phyloP scores from a whole-genome alignment of 2,113 vertebrate species.

The Paramormyrops kingsleyae region DNA sequence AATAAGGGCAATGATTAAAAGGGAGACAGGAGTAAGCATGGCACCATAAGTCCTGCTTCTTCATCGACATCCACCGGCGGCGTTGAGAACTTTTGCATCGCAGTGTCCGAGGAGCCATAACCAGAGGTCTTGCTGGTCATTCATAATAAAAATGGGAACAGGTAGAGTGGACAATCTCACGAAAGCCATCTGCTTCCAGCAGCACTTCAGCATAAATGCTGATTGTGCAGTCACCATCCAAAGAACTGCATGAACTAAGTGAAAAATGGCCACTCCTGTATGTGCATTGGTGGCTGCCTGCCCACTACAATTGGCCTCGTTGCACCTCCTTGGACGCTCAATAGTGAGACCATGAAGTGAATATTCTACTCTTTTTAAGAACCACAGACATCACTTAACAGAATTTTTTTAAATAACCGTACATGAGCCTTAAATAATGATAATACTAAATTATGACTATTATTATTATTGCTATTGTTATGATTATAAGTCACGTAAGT shows the following conservation, averaged over 20 bases:
- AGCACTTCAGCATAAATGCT: constrained; percentile 6
- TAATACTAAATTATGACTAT: not conserved
- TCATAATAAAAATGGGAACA: not conserved
- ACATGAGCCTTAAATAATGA: not conserved
- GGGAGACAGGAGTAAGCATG: not conserved
- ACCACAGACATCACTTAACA: not conserved
- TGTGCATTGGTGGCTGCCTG: not conserved
- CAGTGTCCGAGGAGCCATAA: not conserved
- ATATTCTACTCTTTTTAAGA: not conserved
- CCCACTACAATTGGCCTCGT: not conserved
- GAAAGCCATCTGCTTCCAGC: constrained; percentile 2
- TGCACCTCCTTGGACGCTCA: not conserved
- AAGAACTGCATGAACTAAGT: not conserved
- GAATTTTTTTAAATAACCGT: not conserved
- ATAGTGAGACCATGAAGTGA: not conserved
- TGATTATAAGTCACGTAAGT: not conserved
- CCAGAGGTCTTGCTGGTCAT: not conserved
- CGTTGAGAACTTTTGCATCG: not conserved
- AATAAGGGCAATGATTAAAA: not conserved
- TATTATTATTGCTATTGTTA: not conserved
- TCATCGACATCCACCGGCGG: too few relatives aligned
- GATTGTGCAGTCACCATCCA: not conserved
- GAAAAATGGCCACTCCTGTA: not conserved
- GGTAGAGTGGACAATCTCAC: not conserved
- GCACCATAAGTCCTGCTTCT: not conserved